Base-by-base conservation (phyloP, 2,113 vertebrate species). In the Caracal caracal region DNA sequence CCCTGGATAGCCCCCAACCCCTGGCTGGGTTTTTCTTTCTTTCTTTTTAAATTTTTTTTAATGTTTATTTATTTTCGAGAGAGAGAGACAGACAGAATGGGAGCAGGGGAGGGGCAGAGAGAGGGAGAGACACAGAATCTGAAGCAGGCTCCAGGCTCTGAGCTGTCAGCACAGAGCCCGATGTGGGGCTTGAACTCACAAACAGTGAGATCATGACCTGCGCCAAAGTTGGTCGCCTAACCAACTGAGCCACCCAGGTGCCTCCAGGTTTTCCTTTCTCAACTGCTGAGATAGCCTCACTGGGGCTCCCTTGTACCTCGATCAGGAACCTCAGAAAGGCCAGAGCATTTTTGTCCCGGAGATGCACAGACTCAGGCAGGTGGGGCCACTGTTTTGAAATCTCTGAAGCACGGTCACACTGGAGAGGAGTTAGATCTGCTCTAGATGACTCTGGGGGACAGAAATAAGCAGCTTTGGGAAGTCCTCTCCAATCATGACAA, bases 401-500 rank as follows among this genome's bases (percentile, higher is more conserved):
- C 76, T 91, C 75, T 63, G 47, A 24, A 84, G 22, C 0, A 2
- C 65, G 24, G 59, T 95, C 83, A 51, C 1, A 1, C 30, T 1
- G 28, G n/a, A 94, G 33, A 71, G 53, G 81, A 65, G 33, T 92
- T 82, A 80, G 71, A 70, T 51, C 70, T 53, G 78, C 8, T 53
- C 73, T 43, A 76, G 61, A 20, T 59, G 68, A 84, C 81, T 95
- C 24, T 0, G 51, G 68, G 90, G 61, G 86, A 84, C 96, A 83
- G 82, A 96, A 91, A 82, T 19, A 88, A 90, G 61, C 79, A 75
- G 76, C 53, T 83, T 95, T 70, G 2, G 85, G 61, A 91, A 68
- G 70, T 43, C 49, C 65, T 87, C 73, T 53, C 78, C 17, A 47
- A 78, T 43, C 66, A 35, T 33, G 16, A 73, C 81, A 28, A 30